Evolutionary conservation across 2,113 vertebrate genomes (phyloP).

Genomic region (Notothenia coriiceps): DNA sequence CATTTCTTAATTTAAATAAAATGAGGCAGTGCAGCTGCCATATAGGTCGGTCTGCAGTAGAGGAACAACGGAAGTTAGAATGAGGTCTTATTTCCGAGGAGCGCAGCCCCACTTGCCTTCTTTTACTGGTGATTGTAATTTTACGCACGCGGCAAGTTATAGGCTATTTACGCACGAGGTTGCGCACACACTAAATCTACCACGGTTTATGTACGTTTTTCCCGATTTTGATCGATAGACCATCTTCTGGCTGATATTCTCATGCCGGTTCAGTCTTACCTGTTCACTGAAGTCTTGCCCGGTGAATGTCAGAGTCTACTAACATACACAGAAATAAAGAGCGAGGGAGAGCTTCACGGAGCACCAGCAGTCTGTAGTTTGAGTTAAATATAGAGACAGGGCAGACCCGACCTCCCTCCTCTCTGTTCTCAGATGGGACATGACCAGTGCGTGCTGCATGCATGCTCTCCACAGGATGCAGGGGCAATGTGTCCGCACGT

Average conservation of each 20-base stretch:
- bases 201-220: no score
- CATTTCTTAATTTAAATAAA: slow-evolving; percentile 16
- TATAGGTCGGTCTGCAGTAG: not conserved
- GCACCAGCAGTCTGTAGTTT: not conserved
- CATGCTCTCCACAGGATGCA: slow-evolving; percentile 45
- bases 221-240: no score
- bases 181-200: not conserved
- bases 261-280: slow-evolving; percentile 33
- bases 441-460: slow-evolving; percentile 52
- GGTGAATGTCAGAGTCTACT: not conserved
- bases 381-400: slow-evolving; percentile 76
- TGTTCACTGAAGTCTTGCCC: not conserved
- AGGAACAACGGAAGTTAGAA: slow-evolving; percentile 45
- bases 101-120: not conserved
- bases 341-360: not conserved
- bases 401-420: slow-evolving; percentile 30
- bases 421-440: slow-evolving; percentile 38
- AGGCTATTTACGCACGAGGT: slow-evolving; percentile 34
- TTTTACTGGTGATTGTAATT: not conserved
- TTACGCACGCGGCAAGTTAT: slow-evolving; percentile 42
- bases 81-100: slow-evolving; percentile 1
- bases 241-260: not conserved
- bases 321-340: not conserved
- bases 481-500: not conserved
- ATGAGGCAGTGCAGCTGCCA: not conserved